Base-by-base conservation (phyloP, 2,113 vertebrate species). In the Elaphurus davidianus region DNA sequence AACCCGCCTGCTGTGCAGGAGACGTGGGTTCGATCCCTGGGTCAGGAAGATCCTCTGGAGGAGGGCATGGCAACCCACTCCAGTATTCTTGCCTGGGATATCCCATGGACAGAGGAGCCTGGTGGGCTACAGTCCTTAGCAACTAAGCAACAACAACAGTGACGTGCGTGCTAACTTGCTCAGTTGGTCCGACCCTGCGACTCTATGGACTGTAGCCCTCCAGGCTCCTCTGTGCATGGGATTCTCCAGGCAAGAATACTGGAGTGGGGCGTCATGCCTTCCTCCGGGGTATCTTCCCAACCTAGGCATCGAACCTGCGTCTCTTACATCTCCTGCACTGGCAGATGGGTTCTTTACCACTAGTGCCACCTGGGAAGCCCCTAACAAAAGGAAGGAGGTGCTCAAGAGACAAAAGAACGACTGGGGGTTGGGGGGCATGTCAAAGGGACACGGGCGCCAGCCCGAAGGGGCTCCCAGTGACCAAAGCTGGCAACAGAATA, bases 151-250 rank as follows among this genome's bases (percentile, higher is more conserved):
- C 71, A 43, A 13, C 71, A 25, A 3, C 23, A 74, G 14, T 40
- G 11, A 5, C 5, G 36, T 40, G 19, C 1, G 0, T 43, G 71
- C 3, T 13, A 7, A 74, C 21, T 74, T 1, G 5, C 11, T 14
- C 11, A 43, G 71, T 25, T 3, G 36, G 71, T 74, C 36, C 6
- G 19, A 25, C 5, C 36, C 71, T 74, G 71, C 5, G 21, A 13
- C 71, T 40, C 21, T 74, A 40, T 11, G 67, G 67, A 74, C 36
- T 74, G 67, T 43, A 8, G 55, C 55, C 21, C 21, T 1, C 21
- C 55, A 57, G 55, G 55, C 55, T 57, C 21, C 55, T 57, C 55
- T 57, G 55, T 57, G 19, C 55, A 10, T 57, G 55, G 55, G 55
- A 57, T 57, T 57, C 55, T 57, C 55, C 19, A 57, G 55, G 55